Conservation (phyloP, 2,797 vertebrate species). For the Myiotriccus ornatus region DNA sequence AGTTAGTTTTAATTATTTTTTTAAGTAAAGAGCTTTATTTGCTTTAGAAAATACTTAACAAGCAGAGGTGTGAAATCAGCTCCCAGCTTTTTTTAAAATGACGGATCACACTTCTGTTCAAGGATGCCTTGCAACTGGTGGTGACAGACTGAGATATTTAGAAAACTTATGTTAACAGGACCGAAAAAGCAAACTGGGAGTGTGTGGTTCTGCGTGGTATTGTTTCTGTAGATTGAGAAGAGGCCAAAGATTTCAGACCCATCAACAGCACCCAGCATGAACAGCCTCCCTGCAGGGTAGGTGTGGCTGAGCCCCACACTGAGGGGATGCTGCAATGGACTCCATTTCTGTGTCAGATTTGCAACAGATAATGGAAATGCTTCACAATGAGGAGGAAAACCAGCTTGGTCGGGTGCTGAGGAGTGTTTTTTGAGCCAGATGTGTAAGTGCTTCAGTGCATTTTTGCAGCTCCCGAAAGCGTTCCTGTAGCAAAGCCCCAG, state of each 20-base stretch:
- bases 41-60: conserved; percentile 24
- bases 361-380: background rate
- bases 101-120: background rate
- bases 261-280: background rate
- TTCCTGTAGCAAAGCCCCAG: background rate
- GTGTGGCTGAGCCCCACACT: background rate
- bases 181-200: background rate
- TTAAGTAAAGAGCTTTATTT: conserved; percentile 30
- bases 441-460: background rate
- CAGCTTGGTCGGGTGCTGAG: background rate
- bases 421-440: background rate
- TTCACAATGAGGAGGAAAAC: background rate
- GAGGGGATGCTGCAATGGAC: background rate
- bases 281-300: background rate
- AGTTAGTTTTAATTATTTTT: conserved; percentile 44
- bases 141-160: background rate
- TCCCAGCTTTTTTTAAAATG: background rate
- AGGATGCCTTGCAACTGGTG: background rate
- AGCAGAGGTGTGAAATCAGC: conserved; percentile 24
- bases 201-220: rapidly evolving
- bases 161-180: background rate
- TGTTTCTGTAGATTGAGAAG: background rate
- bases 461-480: background rate
- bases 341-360: background rate
- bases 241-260: background rate